A percentile compares a stretch with the other conserved stretches of the same genome.
Conservation (phyloP, 2,797 vertebrate species). For the Anas flavirostris region DNA sequence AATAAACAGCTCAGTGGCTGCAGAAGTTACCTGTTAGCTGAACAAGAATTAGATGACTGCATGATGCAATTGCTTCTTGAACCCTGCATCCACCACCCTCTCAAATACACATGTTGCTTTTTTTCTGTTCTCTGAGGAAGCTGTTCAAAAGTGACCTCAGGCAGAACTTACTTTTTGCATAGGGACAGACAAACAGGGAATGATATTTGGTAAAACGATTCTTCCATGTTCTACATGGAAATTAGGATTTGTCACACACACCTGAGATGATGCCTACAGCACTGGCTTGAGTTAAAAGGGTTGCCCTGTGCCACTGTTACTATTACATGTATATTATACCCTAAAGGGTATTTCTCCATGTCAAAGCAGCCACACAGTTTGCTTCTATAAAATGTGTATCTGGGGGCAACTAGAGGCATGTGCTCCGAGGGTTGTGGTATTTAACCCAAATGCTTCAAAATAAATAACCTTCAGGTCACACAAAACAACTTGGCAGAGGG, state of each 20-base stretch:
- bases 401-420: background rate
- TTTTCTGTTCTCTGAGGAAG: background rate
- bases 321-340: background rate
- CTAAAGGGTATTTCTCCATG: background rate
- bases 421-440: background rate
- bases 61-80: fast-evolving
- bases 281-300: background rate
- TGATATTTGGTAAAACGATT: background rate
- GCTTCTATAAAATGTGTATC: background rate
- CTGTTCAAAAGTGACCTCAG: background rate
- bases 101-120: background rate
- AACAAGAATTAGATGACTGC: background rate
- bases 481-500: fast-evolving
- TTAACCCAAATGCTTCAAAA: fast-evolving
- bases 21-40: background rate
- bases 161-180: background rate
- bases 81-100: background rate
- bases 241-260: background rate
- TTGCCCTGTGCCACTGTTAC: background rate
- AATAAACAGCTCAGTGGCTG: background rate
- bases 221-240: background rate
- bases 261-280: background rate
- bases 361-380: background rate
- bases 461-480: background rate
- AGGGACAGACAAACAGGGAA: background rate